These are phyloP conservation scores for Cynocephalus volans DNA, from an alignment of 2,113 vertebrate species.

Conservation along the genomic window DNA sequence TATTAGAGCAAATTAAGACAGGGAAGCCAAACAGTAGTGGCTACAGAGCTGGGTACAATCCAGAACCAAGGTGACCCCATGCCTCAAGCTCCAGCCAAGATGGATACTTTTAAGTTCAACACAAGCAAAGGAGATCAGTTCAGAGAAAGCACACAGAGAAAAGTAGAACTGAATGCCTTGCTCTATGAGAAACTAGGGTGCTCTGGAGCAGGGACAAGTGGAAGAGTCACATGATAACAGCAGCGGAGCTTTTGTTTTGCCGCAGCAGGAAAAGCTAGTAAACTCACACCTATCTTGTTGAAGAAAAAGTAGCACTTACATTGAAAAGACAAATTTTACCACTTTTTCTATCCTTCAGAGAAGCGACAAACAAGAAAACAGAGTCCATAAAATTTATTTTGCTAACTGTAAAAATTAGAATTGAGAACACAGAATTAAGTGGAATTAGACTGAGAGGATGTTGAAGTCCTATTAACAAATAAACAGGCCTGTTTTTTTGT, in stretches of 20 bases:
- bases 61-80: background rate
- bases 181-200: background rate
- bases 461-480: background rate
- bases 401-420: background rate
- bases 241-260: background rate
- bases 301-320: slow-evolving; percentile 12
- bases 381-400: slow-evolving; percentile 4
- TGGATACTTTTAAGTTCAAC: background rate
- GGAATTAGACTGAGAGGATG: background rate
- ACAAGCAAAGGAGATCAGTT: background rate
- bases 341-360: background rate
- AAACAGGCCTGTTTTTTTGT: background rate
- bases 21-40: background rate
- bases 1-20: background rate
- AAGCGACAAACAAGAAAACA: background rate
- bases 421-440: background rate
- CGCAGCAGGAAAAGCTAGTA: background rate
- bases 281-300: background rate
- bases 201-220: background rate
- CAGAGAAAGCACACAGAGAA: background rate
- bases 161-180: background rate
- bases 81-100: background rate
- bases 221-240: background rate
- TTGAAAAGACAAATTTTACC: background rate
- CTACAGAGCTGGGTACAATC: background rate